Base-by-base conservation (phyloP, 2,888 invertebrate genomes). In the Lacanobia oleracea region DNA sequence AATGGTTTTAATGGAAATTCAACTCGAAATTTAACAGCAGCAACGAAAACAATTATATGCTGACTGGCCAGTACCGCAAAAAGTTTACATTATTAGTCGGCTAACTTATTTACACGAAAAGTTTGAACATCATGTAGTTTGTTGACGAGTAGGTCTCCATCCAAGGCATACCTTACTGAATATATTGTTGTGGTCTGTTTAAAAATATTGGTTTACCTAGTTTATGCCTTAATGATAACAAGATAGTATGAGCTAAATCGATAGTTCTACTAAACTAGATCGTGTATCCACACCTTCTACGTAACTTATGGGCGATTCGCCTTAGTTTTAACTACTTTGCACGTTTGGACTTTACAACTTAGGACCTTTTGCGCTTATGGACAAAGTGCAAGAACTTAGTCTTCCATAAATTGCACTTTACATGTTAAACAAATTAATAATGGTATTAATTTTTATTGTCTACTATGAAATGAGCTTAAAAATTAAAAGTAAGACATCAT, bases 1-100 rank as follows among this genome's bases (percentile, higher is more conserved):
- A 89, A 87, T 84, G 77, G 82, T 89, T 91, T 88, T 89, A 90
- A 89, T 90, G 86, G 87, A 88, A 91, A 88, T 87, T 85, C 79
- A 86, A 88, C 84, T 75, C 78, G 75, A 86, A 87, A 85, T 88
- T 86, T 86, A 82, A 85, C 82, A 82, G 80, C 78, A 82, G 82
- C 79, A 85, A 78, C 69, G 77, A 72, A 86, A 88, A 88, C 86
- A 88, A 88, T 88, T 87, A 85, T 73, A 87, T 80, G 83, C 79
- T 85, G 80, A 82, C 81, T 82, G 67, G 71, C 69, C 68, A 66
- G 77, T 75, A 61, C 72, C 61, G 72, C 69, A 78, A 62, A 81
- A 82, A 87, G 84, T 86, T 86, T 71, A 72, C 72, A 78, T 74
- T 72, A 77, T 76, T 76, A 79, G 79, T 79, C 71, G 61, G 74